Evolutionary conservation across 1,140 invertebrate genomes (phyloP), one percentile per base, ranked within the genome.

Genomic region (Saccostrea echinata): DNA sequence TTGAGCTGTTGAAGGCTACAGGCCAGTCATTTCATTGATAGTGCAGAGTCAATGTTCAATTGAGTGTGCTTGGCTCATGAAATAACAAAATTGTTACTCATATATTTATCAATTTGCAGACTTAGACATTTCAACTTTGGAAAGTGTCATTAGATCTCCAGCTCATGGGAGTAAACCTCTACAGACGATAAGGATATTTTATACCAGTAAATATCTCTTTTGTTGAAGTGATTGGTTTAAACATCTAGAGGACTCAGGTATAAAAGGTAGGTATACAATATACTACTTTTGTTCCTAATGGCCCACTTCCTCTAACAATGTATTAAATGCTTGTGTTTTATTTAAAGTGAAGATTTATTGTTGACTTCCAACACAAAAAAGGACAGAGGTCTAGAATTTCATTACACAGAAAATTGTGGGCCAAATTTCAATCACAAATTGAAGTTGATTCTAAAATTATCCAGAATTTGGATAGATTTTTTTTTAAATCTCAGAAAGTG

Each of bases 141-240:
- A 64, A 64, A 64, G 57, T 64, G 57, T 64, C 57, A 64, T 21
- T 64, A n/a, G 57, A 64, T 64, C 21, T 24, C 57, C 21, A 43
- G 43, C 43, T 64, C 21, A 64, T 24, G 3, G 6, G 24, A 64
- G 57, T 24, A n/a, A 64, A 64, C 57, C 57, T 64, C 57, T n/a
- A 64, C 24, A 64, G 24, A 24, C 57, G 57, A 64, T 64, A 64
- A 64, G 57, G 57, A 64, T 64, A 64, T 64, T 64, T 64, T 21
- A 64, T 64, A 64, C 57, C 57, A n/a, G 57, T 64, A 64, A 64
- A 64, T 64, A 64, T 64, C 57, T 21, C 57, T 64, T 64, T 64
- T 64, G 57, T 64, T 64, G 57, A 64, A 64, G 57, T 64, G 57
- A 64, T 64, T 64, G 57, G 57, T 64, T 64, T 64, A 64, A 64